A percentile compares a stretch with the other conserved stretches of the same genome.
phyloP scores from a whole-genome alignment of 2,797 vertebrate genomes.

The Tamandua tetradactyla region DNA sequence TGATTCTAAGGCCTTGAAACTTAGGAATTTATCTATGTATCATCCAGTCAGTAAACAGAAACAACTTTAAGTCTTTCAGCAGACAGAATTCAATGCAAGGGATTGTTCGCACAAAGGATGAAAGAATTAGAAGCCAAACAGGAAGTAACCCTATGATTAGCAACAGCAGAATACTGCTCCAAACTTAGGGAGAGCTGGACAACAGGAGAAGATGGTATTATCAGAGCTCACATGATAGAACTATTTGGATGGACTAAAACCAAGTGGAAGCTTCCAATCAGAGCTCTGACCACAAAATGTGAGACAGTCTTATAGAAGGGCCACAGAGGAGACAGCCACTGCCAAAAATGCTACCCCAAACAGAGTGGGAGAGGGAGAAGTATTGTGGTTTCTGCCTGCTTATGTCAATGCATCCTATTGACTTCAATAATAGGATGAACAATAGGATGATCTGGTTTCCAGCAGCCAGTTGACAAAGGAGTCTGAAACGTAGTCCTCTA shows the following conservation, averaged over 20 bases:
- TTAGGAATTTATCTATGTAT: background rate
- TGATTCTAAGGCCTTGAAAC: background rate
- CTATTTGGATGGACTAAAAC: background rate
- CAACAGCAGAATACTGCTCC: no score
- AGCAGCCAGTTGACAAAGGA: background rate
- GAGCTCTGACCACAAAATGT: background rate
- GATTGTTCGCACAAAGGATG: background rate
- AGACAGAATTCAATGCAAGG: background rate
- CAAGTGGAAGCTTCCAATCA: background rate
- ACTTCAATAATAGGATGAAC: no score
- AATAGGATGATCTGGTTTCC: no score
- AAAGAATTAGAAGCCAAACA: background rate
- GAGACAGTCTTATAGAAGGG: background rate
- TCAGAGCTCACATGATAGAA: background rate
- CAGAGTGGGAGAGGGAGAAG: background rate
- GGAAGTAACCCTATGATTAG: background rate
- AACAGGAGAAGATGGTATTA: background rate
- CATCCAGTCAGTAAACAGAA: background rate
- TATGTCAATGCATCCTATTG: background rate
- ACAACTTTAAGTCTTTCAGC: background rate
- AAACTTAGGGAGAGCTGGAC: no score
- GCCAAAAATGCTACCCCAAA: background rate
- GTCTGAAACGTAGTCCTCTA: background rate
- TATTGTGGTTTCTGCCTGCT: background rate
- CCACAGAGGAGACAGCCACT: background rate